A percentile compares a stretch with the other conserved stretches of the same genome.
Conservation (phyloP, 2,113 vertebrate species). For the Melanerpes aurifrons region DNA sequence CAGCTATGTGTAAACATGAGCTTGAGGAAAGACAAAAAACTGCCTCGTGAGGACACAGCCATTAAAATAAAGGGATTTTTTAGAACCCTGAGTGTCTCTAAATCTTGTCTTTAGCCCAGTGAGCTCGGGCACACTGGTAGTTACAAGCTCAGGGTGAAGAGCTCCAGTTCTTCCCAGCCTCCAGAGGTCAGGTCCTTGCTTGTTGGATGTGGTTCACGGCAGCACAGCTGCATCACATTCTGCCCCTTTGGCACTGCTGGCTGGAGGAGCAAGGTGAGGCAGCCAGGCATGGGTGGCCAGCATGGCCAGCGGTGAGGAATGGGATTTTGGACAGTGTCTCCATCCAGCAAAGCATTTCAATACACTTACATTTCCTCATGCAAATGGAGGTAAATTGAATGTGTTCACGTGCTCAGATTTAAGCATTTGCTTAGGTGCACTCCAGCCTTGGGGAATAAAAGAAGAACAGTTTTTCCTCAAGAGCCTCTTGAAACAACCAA, state of each 20-base stretch:
- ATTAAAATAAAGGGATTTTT: background rate
- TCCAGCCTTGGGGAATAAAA: background rate
- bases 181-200: background rate
- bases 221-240: background rate
- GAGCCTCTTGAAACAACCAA: conserved; percentile 63
- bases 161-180: background rate
- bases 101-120: background rate
- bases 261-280: background rate
- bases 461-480: conserved; percentile 34
- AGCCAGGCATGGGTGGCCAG: background rate
- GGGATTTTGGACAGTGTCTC: background rate
- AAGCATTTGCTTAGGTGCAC: conserved; percentile 20
- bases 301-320: background rate
- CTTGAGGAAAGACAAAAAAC: background rate
- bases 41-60: background rate
- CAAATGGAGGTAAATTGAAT: background rate
- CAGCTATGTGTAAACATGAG: background rate
- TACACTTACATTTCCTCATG: background rate
- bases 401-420: background rate
- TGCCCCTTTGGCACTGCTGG: background rate
- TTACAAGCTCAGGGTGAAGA: background rate
- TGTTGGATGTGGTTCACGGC: accelerated
- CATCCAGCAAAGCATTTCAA: background rate
- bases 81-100: background rate
- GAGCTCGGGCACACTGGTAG: background rate